These are phyloP conservation scores for Alfaro cultratus DNA, from an alignment of 2,797 vertebrate species.

Conservation along the genomic window DNA sequence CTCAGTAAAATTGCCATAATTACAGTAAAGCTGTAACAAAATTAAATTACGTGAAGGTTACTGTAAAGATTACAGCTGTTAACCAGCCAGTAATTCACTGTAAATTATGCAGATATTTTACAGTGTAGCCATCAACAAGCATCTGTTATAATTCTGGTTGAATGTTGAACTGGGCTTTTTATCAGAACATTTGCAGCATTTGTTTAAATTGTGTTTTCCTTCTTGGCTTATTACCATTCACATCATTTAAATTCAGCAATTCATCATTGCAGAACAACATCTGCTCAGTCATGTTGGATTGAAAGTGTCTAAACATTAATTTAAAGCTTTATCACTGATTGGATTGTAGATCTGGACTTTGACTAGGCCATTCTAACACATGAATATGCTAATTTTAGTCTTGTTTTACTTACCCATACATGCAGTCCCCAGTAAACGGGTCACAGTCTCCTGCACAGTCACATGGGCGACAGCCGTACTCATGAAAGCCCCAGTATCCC, in stretches of 20 bases:
- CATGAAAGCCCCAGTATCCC: constrained; percentile 94
- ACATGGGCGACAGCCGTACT: constrained; percentile 93
- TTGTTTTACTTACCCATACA: constrained; percentile 79
- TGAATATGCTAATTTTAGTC: neutral
- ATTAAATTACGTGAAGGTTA: no score
- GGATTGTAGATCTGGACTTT: neutral
- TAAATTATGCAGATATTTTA: no score
- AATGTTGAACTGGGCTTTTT: neutral
- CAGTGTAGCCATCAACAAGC: neutral
- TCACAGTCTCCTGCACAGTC: constrained; percentile 92
- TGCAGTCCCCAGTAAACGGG: constrained; percentile 89
- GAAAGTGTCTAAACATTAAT: neutral
- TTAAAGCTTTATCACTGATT: neutral
- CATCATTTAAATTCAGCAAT: neutral
- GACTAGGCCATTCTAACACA: neutral
- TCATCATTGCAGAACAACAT: neutral
- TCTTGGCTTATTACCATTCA: neutral
- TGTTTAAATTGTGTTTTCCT: neutral
- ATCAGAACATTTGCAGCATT: neutral
- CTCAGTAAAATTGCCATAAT: no score
- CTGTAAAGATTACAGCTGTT: no score
- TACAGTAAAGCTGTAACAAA: no score
- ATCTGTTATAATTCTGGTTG: neutral
- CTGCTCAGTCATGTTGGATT: neutral
- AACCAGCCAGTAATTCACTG: no score